Evolutionary conservation across 2,797 vertebrate genomes (phyloP).

Genomic region (Potorous gilbertii): DNA sequence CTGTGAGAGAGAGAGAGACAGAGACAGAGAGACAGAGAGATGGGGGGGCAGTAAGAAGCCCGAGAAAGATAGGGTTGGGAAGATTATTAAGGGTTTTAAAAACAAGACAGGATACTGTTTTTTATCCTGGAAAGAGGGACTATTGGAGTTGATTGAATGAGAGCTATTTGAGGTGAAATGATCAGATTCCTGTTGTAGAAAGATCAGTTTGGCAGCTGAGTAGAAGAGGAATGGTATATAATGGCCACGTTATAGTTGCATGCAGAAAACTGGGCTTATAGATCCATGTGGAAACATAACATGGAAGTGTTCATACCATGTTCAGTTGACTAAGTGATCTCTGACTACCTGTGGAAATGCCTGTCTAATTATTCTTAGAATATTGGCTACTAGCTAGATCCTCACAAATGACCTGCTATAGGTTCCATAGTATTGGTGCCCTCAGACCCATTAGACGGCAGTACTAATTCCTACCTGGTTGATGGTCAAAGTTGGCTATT

Average conservation of each 20-base stretch:
- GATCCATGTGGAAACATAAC: background rate
- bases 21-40: too few relatives aligned
- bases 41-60: too few relatives aligned
- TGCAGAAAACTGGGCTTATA: background rate
- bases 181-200: background rate
- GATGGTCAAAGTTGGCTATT: background rate
- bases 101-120: too few relatives aligned
- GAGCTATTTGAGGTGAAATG: background rate
- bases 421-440: background rate
- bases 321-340: background rate
- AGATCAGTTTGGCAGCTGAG: background rate
- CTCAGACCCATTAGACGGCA: fast-evolving
- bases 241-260: background rate
- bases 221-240: background rate
- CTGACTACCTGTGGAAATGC: too few relatives aligned
- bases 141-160: background rate
- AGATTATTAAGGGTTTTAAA: too few relatives aligned
- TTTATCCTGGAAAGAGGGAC: background rate
- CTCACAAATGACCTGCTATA: background rate
- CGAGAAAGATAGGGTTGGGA: too few relatives aligned
- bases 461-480: background rate
- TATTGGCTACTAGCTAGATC: background rate
- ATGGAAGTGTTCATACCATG: background rate
- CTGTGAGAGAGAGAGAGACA: too few relatives aligned
- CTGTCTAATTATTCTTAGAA: background rate